Evolutionary conservation across 1,140 invertebrate species (phyloP).

Genomic region (Vanessa atalanta): DNA sequence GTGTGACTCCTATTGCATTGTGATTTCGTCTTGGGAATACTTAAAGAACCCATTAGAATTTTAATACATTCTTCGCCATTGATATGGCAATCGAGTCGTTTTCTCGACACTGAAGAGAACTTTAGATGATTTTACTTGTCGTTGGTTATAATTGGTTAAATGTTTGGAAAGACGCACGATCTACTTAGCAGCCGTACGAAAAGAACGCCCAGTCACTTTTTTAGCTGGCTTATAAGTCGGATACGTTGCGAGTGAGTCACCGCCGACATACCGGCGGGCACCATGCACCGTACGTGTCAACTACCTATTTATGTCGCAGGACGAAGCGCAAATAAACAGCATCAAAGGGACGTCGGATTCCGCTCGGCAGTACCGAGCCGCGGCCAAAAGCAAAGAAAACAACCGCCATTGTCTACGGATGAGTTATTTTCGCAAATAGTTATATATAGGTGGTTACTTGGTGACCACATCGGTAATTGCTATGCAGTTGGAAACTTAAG

Average conservation of each 20-base stretch:
- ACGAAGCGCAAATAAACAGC: conserved; percentile 79
- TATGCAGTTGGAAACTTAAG: conserved; percentile 6
- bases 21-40: conserved; percentile 55
- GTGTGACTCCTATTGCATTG: conserved; percentile 49
- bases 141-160: neutral
- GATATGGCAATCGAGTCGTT: neutral
- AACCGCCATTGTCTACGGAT: conserved; percentile 75
- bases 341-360: conserved; percentile 76
- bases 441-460: conserved; percentile 25
- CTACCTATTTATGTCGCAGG: conserved; percentile 79
- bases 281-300: conserved; percentile 75
- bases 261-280: conserved; percentile 63
- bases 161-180: conserved; percentile 14
- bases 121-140: neutral
- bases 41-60: conserved; percentile 37
- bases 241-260: conserved; percentile 69
- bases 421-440: conserved; percentile 77
- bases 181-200: conserved; percentile 35
- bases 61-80: conserved; percentile 20
- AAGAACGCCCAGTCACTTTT: conserved; percentile 57
- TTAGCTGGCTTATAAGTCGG: conserved; percentile 47
- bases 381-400: conserved; percentile 64
- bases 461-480: conserved; percentile 13
- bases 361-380: conserved; percentile 49
- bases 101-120: neutral